phyloP scores from a whole-genome alignment of 2,888 invertebrate genomes.

The Herminia tarsipennalis region DNA sequence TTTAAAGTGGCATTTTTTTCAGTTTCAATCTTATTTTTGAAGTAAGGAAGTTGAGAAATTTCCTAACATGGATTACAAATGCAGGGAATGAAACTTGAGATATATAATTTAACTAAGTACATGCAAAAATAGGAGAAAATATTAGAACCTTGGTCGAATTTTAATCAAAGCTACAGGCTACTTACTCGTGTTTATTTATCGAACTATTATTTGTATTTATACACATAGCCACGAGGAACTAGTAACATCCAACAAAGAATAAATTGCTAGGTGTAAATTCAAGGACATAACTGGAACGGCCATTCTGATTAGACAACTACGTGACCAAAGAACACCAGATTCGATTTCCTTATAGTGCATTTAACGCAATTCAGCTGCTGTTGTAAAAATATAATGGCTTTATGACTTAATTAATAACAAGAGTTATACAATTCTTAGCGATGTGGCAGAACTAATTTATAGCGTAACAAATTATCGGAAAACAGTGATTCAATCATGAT shows the following conservation, averaged over 20 bases:
- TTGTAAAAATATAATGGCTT: conserved; percentile 6
- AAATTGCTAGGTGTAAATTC: too few relatives aligned
- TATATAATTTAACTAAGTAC: too few relatives aligned
- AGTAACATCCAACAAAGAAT: conserved; percentile 19
- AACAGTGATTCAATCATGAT: too few relatives aligned
- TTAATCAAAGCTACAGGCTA: not conserved
- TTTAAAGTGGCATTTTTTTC: too few relatives aligned
- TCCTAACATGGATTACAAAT: too few relatives aligned
- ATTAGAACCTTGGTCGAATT: not conserved
- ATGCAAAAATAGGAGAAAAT: too few relatives aligned
- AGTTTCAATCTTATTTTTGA: too few relatives aligned
- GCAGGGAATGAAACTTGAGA: too few relatives aligned
- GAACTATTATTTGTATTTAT: not conserved
- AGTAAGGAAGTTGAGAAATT: too few relatives aligned
- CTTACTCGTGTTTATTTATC: not conserved
- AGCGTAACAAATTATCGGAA: conserved; percentile 15
- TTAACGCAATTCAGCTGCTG: conserved; percentile 4
- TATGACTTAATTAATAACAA: conserved; percentile 6
- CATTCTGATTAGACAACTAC: conserved; percentile 31
- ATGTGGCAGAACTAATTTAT: conserved; percentile 11
- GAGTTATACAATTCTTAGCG: not conserved
- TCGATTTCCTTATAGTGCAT: conserved; percentile 35
- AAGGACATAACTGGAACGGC: conserved; percentile 27
- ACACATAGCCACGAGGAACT: conserved; percentile 8
- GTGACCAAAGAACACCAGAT: conserved; percentile 23